Percentiles rank a stretch among this genome's conserved stretches.
phyloP scores from a whole-genome alignment of 1,140 invertebrate genomes.

The Oreohelix idahoensis region DNA sequence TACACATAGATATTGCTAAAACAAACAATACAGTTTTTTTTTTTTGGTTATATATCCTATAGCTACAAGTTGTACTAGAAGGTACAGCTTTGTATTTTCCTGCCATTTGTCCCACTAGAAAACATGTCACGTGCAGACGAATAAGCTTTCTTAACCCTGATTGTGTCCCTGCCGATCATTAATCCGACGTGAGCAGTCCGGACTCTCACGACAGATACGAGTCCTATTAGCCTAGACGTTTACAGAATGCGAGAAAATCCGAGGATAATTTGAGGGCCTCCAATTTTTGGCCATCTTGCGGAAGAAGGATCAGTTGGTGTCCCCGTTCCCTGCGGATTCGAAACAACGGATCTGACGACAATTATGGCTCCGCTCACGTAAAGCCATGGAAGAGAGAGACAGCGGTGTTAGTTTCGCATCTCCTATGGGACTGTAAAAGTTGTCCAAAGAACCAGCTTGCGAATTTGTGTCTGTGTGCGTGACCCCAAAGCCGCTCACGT shows the following conservation, averaged over 20 bases:
- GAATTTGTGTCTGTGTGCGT: constrained; percentile 24
- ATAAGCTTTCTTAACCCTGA: constrained; percentile 11
- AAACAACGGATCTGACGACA: constrained; percentile 39
- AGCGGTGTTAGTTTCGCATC: constrained; percentile 41
- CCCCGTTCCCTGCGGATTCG: constrained; percentile 25
- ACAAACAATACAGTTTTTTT: too few relatives aligned
- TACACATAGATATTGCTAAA: too few relatives aligned
- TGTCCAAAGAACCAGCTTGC: constrained; percentile 13
- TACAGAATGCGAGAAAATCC: constrained; percentile 29
- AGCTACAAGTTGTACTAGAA: not conserved
- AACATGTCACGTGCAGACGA: not conserved
- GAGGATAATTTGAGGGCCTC: constrained; percentile 33
- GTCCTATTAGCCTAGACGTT: constrained; percentile 30
- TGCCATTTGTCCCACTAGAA: not conserved
- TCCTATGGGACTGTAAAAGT: constrained; percentile 21
- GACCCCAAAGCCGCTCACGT: constrained; percentile 22
- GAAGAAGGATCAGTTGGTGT: constrained; percentile 36
- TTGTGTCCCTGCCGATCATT: constrained; percentile 15
- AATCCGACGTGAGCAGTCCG: constrained; percentile 27
- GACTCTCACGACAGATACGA: not conserved
- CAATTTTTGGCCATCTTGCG: constrained; percentile 38
- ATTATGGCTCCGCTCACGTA: constrained; percentile 42
- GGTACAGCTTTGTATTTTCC: not conserved
- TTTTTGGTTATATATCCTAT: too few relatives aligned
- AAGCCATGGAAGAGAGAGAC: constrained; percentile 29